Base-by-base conservation (phyloP, 2,113 vertebrate genomes). In the Sula dactylatra region DNA sequence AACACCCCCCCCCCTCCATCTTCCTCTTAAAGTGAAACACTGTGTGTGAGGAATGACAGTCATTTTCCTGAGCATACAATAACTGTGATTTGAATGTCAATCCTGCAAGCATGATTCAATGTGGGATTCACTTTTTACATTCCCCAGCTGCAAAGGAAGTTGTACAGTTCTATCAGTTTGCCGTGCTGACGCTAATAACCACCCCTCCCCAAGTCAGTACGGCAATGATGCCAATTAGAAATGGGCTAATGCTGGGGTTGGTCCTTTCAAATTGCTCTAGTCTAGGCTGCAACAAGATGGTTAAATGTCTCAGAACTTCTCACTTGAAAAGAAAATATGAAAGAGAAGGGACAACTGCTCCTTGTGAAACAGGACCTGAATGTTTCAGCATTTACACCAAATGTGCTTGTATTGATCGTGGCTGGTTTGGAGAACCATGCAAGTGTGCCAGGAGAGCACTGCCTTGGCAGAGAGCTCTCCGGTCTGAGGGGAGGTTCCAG, bases 1-100 rank as follows among this genome's bases (percentile, higher is more conserved):
- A 94, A 36, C 26, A 54, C 4, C 4, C n/a, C 38, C 22, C 20
- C 25, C n/a, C 29, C 44, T 7, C 26, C 20, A 19, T 45, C 77
- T 79, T 79, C 36, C 44, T 78, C 54, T 93, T 93, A 20, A 91
- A 97, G 94, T 72, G 94, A 97, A 97, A 88, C 86, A 72, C 65
- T 66, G 58, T 62, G 61, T 76, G 71, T 91, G 90, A 96, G 94
- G 92, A 96, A 95, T 76, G 92, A 93, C 90, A 93, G 83, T 85
- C 89, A 82, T 97, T 96, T 96, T 97, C 85, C 71, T 71, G 72
- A 89, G 82, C 73, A 77, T 72, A 88, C 94, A 93, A 96, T 72
- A 93, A 93, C 92, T 97, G 93, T 97, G 97, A 97, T 97, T 98
- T 97, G 96, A 98, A 97, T 96, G 95, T 96, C 96, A 98, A 56